phyloP scores from a whole-genome alignment of 2,797 vertebrate species.

The Pelodytes ibericus region DNA sequence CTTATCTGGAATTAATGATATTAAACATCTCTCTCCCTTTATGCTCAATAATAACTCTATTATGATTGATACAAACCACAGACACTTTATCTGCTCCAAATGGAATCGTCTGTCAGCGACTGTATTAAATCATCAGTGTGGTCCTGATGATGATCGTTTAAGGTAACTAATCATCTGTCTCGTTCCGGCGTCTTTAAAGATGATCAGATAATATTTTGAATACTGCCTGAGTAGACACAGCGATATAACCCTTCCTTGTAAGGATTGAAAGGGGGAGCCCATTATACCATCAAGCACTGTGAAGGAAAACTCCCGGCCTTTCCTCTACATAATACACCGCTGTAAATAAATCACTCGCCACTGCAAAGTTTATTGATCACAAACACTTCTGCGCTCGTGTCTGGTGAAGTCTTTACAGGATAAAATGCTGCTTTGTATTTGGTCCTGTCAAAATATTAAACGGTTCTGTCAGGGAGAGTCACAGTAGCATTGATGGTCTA shows the following conservation, averaged over 20 bases:
- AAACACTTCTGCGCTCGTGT: slow-evolving; percentile 91
- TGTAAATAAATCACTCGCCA: slow-evolving; percentile 92
- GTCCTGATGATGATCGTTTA: slow-evolving; percentile 96
- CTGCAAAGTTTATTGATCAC: slow-evolving; percentile 96
- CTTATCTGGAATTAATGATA: slow-evolving; percentile 97
- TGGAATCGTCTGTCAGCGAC: slow-evolving; percentile 93
- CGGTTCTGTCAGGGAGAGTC: slow-evolving; percentile 89
- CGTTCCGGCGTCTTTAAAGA: slow-evolving; percentile 87
- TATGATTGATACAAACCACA: slow-evolving; percentile 93
- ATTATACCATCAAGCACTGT: slow-evolving; percentile 87
- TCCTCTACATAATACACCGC: slow-evolving; percentile 93
- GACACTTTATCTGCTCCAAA: slow-evolving; percentile 93
- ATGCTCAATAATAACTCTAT: slow-evolving; percentile 96
- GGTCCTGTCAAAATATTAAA: slow-evolving; percentile 96
- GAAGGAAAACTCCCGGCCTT: slow-evolving; percentile 88
- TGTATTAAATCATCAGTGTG: slow-evolving; percentile 97
- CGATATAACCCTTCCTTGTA: slow-evolving; percentile 89
- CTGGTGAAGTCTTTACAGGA: slow-evolving; percentile 92
- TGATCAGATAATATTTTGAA: slow-evolving; percentile 97
- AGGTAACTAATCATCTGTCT: slow-evolving; percentile 97
- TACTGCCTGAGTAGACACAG: slow-evolving; percentile 88
- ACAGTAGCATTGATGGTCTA: slow-evolving; percentile 81
- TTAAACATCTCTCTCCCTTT: slow-evolving; percentile 95
- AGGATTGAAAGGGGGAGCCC: slow-evolving; percentile 90
- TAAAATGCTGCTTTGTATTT: slow-evolving; percentile 98